Evolutionary conservation across 2,113 vertebrate species (phyloP), one percentile per base, ranked within the genome.

Genomic region (Pseudois nayaur): DNA sequence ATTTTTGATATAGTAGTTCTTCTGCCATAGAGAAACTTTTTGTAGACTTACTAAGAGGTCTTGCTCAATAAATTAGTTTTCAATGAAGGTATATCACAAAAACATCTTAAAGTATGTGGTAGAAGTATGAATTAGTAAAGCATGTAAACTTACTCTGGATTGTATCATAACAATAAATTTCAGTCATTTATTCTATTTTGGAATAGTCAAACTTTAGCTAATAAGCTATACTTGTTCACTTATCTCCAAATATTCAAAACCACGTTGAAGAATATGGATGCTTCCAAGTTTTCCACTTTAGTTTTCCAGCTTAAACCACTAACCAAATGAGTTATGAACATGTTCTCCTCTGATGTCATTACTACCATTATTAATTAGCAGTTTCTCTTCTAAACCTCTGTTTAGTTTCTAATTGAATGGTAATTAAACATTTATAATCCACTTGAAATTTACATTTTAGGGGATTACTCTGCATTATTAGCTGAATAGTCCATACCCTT

Each of bases 301-400:
- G 67, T 36, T 98, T 84, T 83, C 40, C 96, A 94, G 5, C 27
- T 97, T 55, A 33, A 97, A 95, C 11, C 90, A 36, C 79, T 90
- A 82, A 85, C 45, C 79, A 45, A 16, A 15, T 94, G 16, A 52
- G 27, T 83, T 36, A 57, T n/a, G 55, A 57, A 9, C n/a, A 14
- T 82, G 17, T 27, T 95, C 57, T 97, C 87, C 31, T 92, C 88
- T 79, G 52, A 94, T 85, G 88, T 11, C 91, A 87, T 97, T 60
- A 87, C 29, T 67, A 95, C 71, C 74, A 52, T 82, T 81, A 43
- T 97, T 90, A 83, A n/a, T 64, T 60, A 97, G 83, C 82, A 91
- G 67, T 98, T 98, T 98, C 87, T 97, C 85, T 97, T 97, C 87
- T 97, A 98, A 97, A 88, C 6, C 33, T 76, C 50, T 91, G 11